Evolutionary conservation across 2,113 vertebrate species (phyloP), one percentile per base, ranked within the genome.

Genomic region (Notarius lentiginosus): DNA sequence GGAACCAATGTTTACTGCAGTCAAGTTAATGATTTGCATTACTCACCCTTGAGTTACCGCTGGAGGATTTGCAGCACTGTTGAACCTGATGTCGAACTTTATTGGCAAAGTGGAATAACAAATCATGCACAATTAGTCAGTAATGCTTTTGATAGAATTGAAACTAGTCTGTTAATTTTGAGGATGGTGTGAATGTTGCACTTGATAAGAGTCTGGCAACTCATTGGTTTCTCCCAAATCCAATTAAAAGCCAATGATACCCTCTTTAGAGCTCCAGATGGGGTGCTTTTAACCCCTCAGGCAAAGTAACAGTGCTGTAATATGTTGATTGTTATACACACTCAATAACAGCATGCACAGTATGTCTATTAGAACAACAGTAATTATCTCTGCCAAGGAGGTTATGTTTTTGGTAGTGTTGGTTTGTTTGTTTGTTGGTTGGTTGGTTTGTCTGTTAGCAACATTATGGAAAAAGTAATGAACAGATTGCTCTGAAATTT

Each of bases 1-100:
- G 77, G 80, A 90, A 75, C 41, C 66, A 34, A 49, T 87, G 83
- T 85, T 79, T 83, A 85, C 73, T 79, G 84, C 79, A 85, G 72
- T 51, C 73, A 60, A 9, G 53, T 30, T 88, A 84, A 90, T 88
- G 87, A 84, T 58, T 86, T 81, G 55, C 77, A 86, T 86, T 79
- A 86, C 65, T 83, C 89, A 79, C 61, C 68, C 66, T 55, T 87
- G 72, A 86, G 56, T 83, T 66, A 14, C 30, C 85, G 65, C 41
- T 49, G 15, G 27, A 61, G 27, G 41, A 41, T 85, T 51, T 15
- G 15, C 18, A 7, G 30, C 49, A 15, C 9, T 51, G 47, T 70
- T 30, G 58, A 49, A 24, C 61, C 41, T 51, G 82, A 73, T 51
- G 61, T 53, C 70, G 83, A n/a, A 86, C 80, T 70, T 80, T n/a